phyloP scores from a whole-genome alignment of 2,113 vertebrate genomes.

The Machaerirhynchus nigripectus region DNA sequence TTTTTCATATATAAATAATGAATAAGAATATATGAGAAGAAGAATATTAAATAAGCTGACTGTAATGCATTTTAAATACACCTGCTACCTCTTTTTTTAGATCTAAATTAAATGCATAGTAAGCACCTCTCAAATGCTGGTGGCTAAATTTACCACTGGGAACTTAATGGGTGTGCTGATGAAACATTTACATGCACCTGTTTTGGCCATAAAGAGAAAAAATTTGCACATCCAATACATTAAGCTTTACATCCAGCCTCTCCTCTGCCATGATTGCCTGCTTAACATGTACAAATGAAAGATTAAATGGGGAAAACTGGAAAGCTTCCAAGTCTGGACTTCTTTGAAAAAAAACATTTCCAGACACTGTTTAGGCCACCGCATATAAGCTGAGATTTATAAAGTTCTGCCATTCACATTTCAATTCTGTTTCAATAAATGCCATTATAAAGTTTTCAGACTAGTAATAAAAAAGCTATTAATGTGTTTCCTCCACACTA shows the following conservation, averaged over 20 bases:
- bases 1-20: conserved; percentile 10
- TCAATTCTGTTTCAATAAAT: conserved; percentile 24
- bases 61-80: conserved; percentile 49
- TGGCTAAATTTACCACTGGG: conserved; percentile 40
- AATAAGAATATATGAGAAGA: background rate
- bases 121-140: conserved; percentile 12
- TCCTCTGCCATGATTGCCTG: background rate
- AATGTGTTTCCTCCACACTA: conserved; percentile 12
- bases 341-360: background rate
- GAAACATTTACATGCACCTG: conserved; percentile 30
- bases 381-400: background rate
- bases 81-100: conserved; percentile 12
- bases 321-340: background rate
- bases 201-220: background rate
- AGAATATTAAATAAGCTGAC: conserved; percentile 28
- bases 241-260: background rate
- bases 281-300: background rate
- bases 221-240: background rate
- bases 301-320: background rate
- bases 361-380: background rate
- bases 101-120: conserved; percentile 39
- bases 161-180: conserved; percentile 46
- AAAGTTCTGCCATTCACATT: background rate
- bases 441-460: conserved; percentile 12
- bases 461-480: conserved; percentile 24